Conservation (phyloP, 2,888 invertebrate species). For the Nymphalis c-album region DNA sequence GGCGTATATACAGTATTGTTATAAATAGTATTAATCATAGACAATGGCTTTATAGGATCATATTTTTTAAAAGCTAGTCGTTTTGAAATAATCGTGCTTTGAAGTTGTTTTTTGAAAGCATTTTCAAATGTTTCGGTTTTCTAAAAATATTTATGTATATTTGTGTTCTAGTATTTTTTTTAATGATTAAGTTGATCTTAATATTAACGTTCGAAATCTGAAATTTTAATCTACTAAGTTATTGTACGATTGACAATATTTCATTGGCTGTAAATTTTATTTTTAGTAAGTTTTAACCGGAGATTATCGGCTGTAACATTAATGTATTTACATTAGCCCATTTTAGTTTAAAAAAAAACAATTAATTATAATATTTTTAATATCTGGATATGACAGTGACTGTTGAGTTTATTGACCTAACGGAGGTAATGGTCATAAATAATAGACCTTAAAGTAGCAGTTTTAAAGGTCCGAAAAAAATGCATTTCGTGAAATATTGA, state of each 20-base stretch:
- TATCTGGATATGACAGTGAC: no score
- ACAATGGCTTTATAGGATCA: slow-evolving; percentile 24
- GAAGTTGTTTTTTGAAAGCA: slow-evolving; percentile 7
- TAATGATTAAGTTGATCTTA: background rate
- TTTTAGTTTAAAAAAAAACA: no score
- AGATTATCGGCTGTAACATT: no score
- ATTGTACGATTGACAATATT: slow-evolving; percentile 1
- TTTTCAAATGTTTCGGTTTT: slow-evolving; percentile 4
- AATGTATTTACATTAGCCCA: no score
- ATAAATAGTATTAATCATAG: slow-evolving; percentile 24
- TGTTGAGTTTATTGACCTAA: no score
- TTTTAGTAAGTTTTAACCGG: no score
- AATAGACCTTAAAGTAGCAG: no score
- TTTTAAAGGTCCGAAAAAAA: no score
- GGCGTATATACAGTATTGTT: slow-evolving; percentile 27
- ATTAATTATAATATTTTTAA: no score
- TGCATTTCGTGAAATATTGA: no score
- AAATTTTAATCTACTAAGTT: background rate
- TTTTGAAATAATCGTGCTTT: slow-evolving; percentile 19
- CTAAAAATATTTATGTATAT: background rate
- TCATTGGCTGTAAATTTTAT: slow-evolving; percentile 5
- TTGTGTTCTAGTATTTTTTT: background rate
- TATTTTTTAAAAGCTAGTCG: slow-evolving; percentile 26
- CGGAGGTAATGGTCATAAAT: no score
- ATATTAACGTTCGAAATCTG: background rate